A percentile compares a stretch with the other conserved stretches of the same genome.
Conservation (phyloP, 2,113 vertebrate species). For the Poeciliopsis prolifica region DNA sequence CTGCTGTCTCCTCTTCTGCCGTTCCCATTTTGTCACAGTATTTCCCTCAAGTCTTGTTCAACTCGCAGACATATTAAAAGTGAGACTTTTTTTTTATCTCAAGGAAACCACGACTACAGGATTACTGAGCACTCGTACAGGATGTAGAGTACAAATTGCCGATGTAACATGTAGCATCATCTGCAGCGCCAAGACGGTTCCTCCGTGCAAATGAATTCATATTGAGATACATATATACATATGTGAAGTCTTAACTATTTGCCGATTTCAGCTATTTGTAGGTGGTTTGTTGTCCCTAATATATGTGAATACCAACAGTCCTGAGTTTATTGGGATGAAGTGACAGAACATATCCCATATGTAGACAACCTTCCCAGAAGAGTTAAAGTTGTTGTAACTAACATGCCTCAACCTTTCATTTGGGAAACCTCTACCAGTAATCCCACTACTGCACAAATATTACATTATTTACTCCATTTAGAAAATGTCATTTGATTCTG, state of each 20-base stretch:
- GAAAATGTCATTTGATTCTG: neutral
- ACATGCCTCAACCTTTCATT: neutral
- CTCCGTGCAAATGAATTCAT: too few species aligned
- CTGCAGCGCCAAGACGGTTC: too few species aligned
- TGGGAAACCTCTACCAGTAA: neutral
- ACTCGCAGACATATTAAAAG: neutral
- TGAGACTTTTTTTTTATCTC: neutral
- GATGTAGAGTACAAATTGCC: neutral
- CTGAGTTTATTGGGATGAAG: too few species aligned
- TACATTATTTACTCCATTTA: neutral
- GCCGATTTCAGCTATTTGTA: too few species aligned
- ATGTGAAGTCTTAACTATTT: too few species aligned
- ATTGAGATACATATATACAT: too few species aligned
- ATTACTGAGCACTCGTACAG: neutral
- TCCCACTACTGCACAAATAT: neutral
- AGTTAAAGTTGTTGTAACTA: neutral
- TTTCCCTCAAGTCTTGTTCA: neutral
- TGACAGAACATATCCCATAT: neutral
- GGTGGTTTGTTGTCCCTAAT: too few species aligned
- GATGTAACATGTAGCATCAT: neutral
- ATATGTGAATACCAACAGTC: too few species aligned
- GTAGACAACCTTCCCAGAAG: neutral
- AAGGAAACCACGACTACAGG: neutral
- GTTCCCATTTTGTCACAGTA: conserved; percentile 1
- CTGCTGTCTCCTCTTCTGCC: neutral